These are phyloP conservation scores for Myanophis thanlyinensis DNA, from an alignment of 2,113 vertebrate species.

Conservation along the genomic window DNA sequence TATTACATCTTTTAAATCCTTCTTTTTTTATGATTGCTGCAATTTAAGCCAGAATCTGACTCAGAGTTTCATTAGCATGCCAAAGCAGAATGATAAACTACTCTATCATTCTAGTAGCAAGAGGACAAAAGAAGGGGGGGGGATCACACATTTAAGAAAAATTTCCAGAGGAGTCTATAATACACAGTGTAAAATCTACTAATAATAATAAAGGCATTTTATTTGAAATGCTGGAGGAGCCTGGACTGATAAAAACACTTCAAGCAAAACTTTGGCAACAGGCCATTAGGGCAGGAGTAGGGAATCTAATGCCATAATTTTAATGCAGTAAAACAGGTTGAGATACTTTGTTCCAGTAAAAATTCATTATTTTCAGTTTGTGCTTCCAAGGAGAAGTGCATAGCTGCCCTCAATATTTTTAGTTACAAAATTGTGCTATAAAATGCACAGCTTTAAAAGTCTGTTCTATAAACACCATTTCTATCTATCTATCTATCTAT, in stretches of 20 bases:
- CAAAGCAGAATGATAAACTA: background rate
- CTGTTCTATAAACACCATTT: background rate
- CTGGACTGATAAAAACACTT: conserved; percentile 26
- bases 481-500: background rate
- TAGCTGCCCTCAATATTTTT: background rate
- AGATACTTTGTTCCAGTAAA: conserved; percentile 9
- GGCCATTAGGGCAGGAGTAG: background rate
- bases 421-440: background rate
- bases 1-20: background rate
- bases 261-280: background rate
- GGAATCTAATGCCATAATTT: conserved; percentile 10
- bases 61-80: background rate
- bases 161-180: conserved; percentile 15
- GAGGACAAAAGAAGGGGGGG: background rate
- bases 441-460: background rate
- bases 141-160: conserved; percentile 11
- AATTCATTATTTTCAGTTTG: conserved; percentile 7
- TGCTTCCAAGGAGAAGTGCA: background rate
- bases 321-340: conserved; percentile 16
- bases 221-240: background rate
- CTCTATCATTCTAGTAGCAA: background rate
- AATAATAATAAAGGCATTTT: background rate
- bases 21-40: background rate
- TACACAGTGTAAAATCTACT: background rate
- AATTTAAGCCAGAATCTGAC: conserved; percentile 13